Percentiles rank a stretch among this genome's conserved stretches.
phyloP scores from a whole-genome alignment of 2,113 vertebrate genomes.

The Procavia capensis region DNA sequence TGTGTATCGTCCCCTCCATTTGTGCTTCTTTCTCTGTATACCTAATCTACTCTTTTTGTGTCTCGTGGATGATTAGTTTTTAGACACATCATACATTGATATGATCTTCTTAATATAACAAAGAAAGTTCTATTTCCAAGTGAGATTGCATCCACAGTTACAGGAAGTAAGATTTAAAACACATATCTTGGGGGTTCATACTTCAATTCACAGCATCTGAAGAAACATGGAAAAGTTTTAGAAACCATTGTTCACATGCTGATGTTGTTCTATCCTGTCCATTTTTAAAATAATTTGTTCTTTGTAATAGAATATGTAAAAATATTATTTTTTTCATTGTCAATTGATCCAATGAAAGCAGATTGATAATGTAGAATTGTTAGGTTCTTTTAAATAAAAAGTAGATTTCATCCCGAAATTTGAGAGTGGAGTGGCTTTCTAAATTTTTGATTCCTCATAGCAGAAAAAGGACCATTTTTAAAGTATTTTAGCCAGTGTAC shows the following conservation, averaged over 20 bases:
- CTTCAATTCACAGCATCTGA: too few species aligned
- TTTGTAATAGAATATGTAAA: not conserved
- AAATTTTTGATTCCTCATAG: not conserved
- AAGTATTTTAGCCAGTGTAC: not conserved
- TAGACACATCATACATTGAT: too few species aligned
- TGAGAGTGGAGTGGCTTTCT: not conserved
- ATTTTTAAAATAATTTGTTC: not conserved
- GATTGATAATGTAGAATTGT: not conserved
- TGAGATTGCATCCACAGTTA: too few species aligned
- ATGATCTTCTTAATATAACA: too few species aligned
- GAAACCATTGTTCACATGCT: not conserved
- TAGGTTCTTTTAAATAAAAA: not conserved
- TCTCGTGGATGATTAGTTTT: too few species aligned
- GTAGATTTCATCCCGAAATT: not conserved
- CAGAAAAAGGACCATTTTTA: not conserved
- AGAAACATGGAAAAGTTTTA: not conserved
- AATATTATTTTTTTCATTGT: not conserved
- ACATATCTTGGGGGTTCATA: too few species aligned
- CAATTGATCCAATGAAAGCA: not conserved
- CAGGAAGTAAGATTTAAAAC: too few species aligned
- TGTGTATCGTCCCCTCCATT: too few species aligned
- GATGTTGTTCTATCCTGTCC: not conserved
- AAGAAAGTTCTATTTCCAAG: too few species aligned
- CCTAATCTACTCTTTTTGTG: too few species aligned
- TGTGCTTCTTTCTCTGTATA: too few species aligned